Evolutionary conservation across 2,797 vertebrate species (phyloP), one percentile per base, ranked within the genome.

Genomic region (Cephalopachus bancanus): DNA sequence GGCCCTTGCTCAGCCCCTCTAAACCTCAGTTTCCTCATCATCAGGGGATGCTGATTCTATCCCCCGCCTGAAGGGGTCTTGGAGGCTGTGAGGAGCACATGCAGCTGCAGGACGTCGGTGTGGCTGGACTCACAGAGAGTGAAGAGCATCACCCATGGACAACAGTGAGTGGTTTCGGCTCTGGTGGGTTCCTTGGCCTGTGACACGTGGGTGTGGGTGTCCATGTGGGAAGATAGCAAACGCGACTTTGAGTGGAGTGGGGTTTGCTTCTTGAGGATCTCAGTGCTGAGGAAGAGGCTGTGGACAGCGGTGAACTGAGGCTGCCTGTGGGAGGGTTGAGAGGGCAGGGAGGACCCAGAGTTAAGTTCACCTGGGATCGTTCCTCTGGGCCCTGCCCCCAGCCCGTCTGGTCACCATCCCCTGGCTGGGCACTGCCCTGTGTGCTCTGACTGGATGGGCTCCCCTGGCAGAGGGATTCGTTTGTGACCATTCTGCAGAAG

Each of bases 21-120:
- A 76, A 53, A 37, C 30, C 49, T 2, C 4, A 17, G 55, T 11
- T 44, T 78, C 49, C 76, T 78, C 62, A 0, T 37, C 30, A 69
- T 44, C 16, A 37, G 53, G 65, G 57, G 26, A 16, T 22, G 19
- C n/a, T 20, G 92, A 30, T 20, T 26, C 7, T 3, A 4, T 5
- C 24, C 22, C 12, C 17, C 28, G 11, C 57, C 14, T 3, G 5
- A 1, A 16, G 74, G 28, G 20, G 4, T 10, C 60, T 20, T 6
- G 10, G 81, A n/a, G 9, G 80, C 22, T 3, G 5, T 22, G 67
- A 20, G 33, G 65, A 49, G 62, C 0, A 12, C 19, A 37, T 1
- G 28, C 10, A 11, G 1, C 24, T 0, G 9, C 0, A 0, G 0
- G 7, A n/a, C 3, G 51, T 59, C 33, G 8, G n/a, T 12, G 2